Conservation (phyloP, 2,797 vertebrate species). For the Poeciliopsis gracilis region DNA sequence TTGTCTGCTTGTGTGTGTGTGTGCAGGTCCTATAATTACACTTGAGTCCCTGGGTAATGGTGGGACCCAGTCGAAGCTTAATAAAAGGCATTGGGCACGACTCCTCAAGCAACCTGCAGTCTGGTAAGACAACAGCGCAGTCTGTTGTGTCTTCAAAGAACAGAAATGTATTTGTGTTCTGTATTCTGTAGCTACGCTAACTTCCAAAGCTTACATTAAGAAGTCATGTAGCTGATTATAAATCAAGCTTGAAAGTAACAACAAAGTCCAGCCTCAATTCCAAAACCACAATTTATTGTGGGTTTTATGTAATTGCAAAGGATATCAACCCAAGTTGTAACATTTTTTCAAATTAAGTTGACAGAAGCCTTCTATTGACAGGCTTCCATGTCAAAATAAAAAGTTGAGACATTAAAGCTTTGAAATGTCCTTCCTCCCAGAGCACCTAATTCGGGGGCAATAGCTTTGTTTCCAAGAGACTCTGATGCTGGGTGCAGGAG, state of each 20-base stretch:
- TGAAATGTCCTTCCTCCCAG: background rate
- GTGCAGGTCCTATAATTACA: slow-evolving; percentile 85
- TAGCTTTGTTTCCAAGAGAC: too few species aligned
- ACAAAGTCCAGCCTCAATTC: background rate
- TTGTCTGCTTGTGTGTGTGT: slow-evolving; percentile 38
- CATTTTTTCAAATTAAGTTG: background rate
- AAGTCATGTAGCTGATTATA: background rate
- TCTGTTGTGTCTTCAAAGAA: background rate
- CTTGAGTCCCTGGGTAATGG: slow-evolving; percentile 83
- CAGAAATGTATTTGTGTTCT: background rate
- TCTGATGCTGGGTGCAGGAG: background rate
- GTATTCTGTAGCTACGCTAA: background rate
- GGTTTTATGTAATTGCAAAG: background rate
- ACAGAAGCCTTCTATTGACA: background rate
- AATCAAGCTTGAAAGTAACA: background rate
- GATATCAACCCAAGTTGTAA: background rate
- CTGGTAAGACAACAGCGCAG: slow-evolving; percentile 85
- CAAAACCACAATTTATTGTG: background rate
- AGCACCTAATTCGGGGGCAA: too few species aligned
- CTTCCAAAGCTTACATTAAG: background rate
- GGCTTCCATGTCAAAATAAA: background rate
- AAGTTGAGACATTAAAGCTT: background rate
- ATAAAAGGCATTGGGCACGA: slow-evolving; percentile 89
- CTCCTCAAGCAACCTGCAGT: slow-evolving; percentile 91
- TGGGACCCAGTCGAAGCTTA: slow-evolving; percentile 80